Conservation (phyloP, 2,113 vertebrate species). For the Acrocephalus arundinaceus region DNA sequence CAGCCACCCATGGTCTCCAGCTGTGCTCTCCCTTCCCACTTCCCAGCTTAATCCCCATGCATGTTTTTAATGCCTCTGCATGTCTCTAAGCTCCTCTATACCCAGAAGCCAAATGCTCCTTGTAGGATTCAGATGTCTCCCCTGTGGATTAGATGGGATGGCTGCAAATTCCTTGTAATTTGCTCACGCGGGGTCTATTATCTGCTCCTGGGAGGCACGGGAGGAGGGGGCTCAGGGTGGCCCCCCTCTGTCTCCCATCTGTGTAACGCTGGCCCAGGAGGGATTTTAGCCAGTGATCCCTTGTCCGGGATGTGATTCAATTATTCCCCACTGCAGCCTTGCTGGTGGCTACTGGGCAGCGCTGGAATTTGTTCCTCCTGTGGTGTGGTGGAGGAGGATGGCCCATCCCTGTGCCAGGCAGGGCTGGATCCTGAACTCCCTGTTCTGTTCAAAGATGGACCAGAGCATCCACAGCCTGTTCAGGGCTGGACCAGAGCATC, state of each 20-base stretch:
- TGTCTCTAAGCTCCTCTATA: slow-evolving; percentile 18
- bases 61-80: slow-evolving; percentile 48
- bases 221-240: background rate
- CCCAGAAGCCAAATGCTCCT: slow-evolving; percentile 22
- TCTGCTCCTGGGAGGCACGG: background rate
- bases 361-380: rapidly evolving
- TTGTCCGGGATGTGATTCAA: background rate
- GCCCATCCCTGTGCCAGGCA: background rate
- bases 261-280: background rate
- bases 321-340: background rate
- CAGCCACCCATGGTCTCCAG: slow-evolving; percentile 1
- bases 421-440: background rate
- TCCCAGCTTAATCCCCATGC: slow-evolving; percentile 38
- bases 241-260: background rate
- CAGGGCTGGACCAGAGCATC: background rate
- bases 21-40: slow-evolving; percentile 25
- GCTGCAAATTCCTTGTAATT: slow-evolving; percentile 51
- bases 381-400: background rate
- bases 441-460: rapidly evolving
- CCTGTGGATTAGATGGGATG: slow-evolving; percentile 15
- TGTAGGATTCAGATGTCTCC: slow-evolving; percentile 17
- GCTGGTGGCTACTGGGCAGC: background rate
- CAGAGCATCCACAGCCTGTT: background rate
- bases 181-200: background rate
- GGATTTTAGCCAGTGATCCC: background rate